Evolutionary conservation across 2,888 invertebrate genomes (phyloP).

Genomic region (Myopa tessellatipennis): DNA sequence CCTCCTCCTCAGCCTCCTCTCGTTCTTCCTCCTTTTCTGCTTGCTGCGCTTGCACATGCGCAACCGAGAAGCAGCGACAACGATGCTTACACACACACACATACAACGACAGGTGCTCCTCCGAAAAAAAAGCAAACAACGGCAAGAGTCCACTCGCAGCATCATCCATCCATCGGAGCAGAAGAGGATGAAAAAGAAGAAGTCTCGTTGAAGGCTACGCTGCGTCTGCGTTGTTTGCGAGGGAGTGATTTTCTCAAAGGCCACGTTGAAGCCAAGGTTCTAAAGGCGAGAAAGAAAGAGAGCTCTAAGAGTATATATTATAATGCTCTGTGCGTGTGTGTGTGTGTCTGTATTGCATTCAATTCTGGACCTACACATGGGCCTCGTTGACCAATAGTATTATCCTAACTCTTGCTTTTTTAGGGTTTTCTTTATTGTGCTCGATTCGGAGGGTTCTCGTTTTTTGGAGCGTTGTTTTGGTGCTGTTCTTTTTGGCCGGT

Average conservation of each 20-base stretch:
- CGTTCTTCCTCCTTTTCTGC: background rate
- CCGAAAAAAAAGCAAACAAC: background rate
- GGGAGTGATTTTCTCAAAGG: slow-evolving; percentile 11
- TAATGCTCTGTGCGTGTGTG: background rate
- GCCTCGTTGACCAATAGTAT: slow-evolving; percentile 61
- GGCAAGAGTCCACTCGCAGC: background rate
- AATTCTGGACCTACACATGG: background rate
- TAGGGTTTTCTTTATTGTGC: slow-evolving; percentile 29
- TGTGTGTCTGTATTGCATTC: background rate
- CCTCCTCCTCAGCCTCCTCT: too few species aligned
- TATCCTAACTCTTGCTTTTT: slow-evolving; percentile 63
- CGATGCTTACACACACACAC: slow-evolving; percentile 10
- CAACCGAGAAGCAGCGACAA: background rate
- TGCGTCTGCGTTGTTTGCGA: slow-evolving; percentile 32
- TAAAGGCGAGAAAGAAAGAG: slow-evolving; percentile 10
- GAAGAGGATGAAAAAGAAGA: background rate
- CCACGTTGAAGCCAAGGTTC: background rate
- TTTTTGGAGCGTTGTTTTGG: background rate
- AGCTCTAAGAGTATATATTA: too few species aligned
- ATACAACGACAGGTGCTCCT: slow-evolving; percentile 32
- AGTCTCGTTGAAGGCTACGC: slow-evolving; percentile 6
- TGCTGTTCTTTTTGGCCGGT: background rate
- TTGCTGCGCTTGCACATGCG: background rate
- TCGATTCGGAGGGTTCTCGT: background rate
- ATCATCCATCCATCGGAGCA: background rate